Base-by-base conservation (phyloP, 2,797 vertebrate genomes). In the Caiman crocodilus region DNA sequence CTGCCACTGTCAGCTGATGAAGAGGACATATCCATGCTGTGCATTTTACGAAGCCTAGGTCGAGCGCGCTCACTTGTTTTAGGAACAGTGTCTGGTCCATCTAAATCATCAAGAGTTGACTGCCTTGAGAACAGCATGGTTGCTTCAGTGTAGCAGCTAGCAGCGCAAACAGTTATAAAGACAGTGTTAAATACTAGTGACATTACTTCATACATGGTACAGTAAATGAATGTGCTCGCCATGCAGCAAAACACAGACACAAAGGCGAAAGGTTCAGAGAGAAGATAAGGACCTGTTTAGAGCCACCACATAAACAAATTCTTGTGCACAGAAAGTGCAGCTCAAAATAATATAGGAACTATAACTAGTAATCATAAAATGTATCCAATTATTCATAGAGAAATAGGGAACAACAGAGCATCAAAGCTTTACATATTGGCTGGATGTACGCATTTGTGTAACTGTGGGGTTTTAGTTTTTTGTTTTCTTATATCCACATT, bases 1-100 rank as follows among this genome's bases (percentile, higher is more conserved):
- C 99, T 99, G 98, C 98, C 98, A 97, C 99, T 99, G 97, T 99
- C 99, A 97, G 97, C 97, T 32, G 99, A 99, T 76, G 99, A 99
- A 93, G 98, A 99, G 97, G 99, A 99, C 98, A 98, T 89, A 95
- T 99, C 99, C 98, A 99, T 93, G 98, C 98, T 98, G 97, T 98
- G 98, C 98, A 99, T 99, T 98, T 99, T 99, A 97, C 98, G 98
- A 97, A 99, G 99, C 96, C 99, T 99, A 98, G 99, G 99, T 97
- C 99, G 98, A 95, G 99, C 98, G 2, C 99, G 99, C 98, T 99
- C 99, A 96, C 99, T 99, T 98, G 99, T 99, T 99, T 99, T 99
- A 98, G 99, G 99, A 98, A 99, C 98, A 97, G 96, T 97, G 95
- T 99, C 98, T 90, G 98, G 98, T 95, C 98, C 98, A 92, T 99